Evolutionary conservation across 2,113 vertebrate species (phyloP).

Genomic region (Naja naja): DNA sequence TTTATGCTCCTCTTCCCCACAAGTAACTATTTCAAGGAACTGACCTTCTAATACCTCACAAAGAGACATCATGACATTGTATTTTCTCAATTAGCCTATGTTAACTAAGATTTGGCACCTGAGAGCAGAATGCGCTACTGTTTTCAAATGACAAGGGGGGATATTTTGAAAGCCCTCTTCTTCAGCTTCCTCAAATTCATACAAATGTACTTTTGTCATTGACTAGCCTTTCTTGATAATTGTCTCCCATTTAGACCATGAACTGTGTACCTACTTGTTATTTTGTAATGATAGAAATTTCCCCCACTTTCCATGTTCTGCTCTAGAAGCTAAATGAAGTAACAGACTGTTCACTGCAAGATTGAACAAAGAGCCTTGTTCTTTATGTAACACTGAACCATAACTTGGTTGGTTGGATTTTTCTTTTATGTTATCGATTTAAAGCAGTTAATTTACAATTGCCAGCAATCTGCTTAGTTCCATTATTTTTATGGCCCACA

Average conservation of each 20-base stretch:
- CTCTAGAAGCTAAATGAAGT: conserved; percentile 21
- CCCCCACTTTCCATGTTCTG: neutral
- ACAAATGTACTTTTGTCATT: conserved; percentile 53
- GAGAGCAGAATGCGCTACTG: neutral
- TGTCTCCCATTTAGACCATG: conserved; percentile 56
- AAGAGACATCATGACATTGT: neutral
- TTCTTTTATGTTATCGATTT: conserved; percentile 42
- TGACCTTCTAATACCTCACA: neutral
- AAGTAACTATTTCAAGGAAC: neutral
- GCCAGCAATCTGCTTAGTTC: conserved; percentile 18
- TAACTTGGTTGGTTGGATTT: conserved; percentile 27
- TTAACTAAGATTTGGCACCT: conserved; percentile 8
- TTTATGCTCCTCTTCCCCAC: neutral
- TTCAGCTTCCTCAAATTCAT: conserved; percentile 35
- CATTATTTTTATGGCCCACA: conserved; percentile 41
- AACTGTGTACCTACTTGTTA: conserved; percentile 53
- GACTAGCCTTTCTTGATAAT: conserved; percentile 50
- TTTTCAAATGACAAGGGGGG: conserved; percentile 19
- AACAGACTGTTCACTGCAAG: conserved; percentile 10
- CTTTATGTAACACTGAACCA: neutral
- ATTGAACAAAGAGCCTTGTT: conserved; percentile 32
- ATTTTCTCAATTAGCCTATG: conserved; percentile 15
- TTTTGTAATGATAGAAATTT: conserved; percentile 13
- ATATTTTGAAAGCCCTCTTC: conserved; percentile 45
- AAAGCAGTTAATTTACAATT: conserved; percentile 50